Evolutionary conservation across 2,888 invertebrate genomes (phyloP).

Genomic region (Latrodectus elegans): DNA sequence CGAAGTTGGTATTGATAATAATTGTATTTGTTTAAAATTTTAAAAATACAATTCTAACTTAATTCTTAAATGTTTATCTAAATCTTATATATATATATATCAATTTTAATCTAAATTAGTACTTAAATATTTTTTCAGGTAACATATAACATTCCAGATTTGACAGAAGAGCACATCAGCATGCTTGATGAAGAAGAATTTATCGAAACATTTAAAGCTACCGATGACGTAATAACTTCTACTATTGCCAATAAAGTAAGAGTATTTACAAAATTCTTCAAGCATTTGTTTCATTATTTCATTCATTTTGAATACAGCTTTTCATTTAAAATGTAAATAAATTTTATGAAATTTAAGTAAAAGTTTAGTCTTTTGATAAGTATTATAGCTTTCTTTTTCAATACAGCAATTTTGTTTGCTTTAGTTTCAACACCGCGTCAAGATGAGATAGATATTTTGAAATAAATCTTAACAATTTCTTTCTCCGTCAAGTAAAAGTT

Average conservation of each 20-base stretch:
- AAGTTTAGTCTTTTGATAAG: background rate
- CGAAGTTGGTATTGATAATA: too few relatives aligned
- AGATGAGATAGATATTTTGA: background rate
- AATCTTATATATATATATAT: too few relatives aligned
- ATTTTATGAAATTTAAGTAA: too few relatives aligned
- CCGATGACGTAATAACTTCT: conserved; percentile 44
- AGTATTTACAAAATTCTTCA: too few relatives aligned
- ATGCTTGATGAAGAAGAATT: conserved; percentile 31
- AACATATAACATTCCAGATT: conserved; percentile 25
- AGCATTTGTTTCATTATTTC: too few relatives aligned
- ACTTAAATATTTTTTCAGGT: conserved; percentile 16
- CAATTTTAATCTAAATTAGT: background rate
- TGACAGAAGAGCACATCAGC: conserved; percentile 26
- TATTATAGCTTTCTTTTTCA: conserved; percentile 1
- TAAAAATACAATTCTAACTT: background rate
- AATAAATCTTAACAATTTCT: background rate
- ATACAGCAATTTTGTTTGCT: background rate
- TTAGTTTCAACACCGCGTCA: background rate
- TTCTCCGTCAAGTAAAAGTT: background rate
- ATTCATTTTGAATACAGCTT: too few relatives aligned
- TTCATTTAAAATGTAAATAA: too few relatives aligned
- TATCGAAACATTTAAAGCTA: conserved; percentile 35
- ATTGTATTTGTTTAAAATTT: too few relatives aligned
- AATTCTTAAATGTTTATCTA: background rate
- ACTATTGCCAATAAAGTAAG: conserved; percentile 53